These are phyloP conservation scores for Aythya baeri DNA, from an alignment of 2,113 vertebrate species.

Conservation along the genomic window DNA sequence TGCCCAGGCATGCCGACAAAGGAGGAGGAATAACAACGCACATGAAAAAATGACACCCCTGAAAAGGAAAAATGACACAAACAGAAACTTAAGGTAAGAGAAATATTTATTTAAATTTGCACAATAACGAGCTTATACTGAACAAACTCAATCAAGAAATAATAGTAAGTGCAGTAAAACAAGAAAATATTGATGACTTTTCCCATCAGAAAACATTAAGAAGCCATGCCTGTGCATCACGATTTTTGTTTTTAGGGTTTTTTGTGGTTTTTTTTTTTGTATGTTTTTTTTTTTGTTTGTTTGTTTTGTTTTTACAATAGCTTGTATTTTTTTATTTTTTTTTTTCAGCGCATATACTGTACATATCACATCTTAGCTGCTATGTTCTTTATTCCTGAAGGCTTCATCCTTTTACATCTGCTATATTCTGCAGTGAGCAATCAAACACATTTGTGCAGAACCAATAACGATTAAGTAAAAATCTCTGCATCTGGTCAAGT, in stretches of 20 bases:
- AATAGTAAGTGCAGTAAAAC: constrained; percentile 86
- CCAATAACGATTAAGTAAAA: constrained; percentile 42
- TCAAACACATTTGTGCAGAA: constrained; percentile 58
- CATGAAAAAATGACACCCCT: not conserved
- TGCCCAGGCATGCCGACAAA: not conserved
- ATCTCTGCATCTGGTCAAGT: constrained; percentile 52
- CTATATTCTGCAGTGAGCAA: constrained; percentile 64
- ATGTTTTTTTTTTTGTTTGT: not conserved
- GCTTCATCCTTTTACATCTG: constrained; percentile 62
- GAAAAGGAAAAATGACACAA: not conserved
- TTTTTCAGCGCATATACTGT: constrained; percentile 73
- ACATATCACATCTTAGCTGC: constrained; percentile 71
- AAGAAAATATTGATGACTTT: constrained; percentile 86
- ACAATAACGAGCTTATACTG: constrained; percentile 93
- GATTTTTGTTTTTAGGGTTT: constrained; percentile 20
- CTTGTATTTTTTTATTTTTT: constrained; percentile 15
- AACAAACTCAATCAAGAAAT: constrained; percentile 87
- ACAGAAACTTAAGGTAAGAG: constrained; percentile 81
- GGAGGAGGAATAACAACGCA: not conserved
- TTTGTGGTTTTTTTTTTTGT: not conserved
- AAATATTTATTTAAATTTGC: constrained; percentile 99
- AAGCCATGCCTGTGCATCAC: constrained; percentile 84
- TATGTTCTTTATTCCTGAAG: constrained; percentile 74
- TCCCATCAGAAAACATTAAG: constrained; percentile 82
- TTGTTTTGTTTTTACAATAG: constrained; percentile 68